Percentiles rank a stretch among this genome's conserved stretches.
Evolutionary conservation across 1,140 invertebrate species (phyloP).

Genomic region (Drosophila parabipectinata): DNA sequence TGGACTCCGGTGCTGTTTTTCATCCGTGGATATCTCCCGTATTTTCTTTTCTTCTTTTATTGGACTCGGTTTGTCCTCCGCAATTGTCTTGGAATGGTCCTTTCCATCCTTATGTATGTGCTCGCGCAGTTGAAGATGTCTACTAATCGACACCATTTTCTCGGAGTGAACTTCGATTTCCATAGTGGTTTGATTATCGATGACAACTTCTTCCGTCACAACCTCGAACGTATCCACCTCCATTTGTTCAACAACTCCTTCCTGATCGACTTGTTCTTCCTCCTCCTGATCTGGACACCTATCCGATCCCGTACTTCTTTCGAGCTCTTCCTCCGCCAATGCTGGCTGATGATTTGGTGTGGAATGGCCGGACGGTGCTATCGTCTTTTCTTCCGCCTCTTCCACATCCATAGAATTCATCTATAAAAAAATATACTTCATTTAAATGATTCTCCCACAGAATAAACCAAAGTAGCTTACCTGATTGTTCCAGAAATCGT

Average conservation of each 20-base stretch:
- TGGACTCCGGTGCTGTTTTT: neutral
- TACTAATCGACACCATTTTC: neutral
- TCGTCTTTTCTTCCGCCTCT: conserved; percentile 11
- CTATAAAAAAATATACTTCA: conserved; percentile 4
- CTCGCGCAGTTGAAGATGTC: neutral
- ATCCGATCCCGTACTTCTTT: conserved; percentile 1
- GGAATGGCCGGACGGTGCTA: conserved; percentile 42
- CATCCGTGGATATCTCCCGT: neutral
- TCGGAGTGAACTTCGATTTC: conserved; percentile 9
- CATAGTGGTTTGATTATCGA: neutral
- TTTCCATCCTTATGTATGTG: neutral
- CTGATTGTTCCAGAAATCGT: conserved; percentile 33
- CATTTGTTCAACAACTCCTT: conserved; percentile 13
- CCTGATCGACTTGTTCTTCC: neutral
- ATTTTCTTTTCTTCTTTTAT: neutral
- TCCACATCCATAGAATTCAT: conserved; percentile 21
- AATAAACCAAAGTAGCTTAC: conserved; percentile 13
- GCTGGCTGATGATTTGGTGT: conserved; percentile 36
- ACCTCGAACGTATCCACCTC: conserved; percentile 2
- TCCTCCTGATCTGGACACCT: neutral
- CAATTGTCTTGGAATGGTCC: neutral
- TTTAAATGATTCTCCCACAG: neutral
- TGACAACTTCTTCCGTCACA: neutral
- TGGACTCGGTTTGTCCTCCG: neutral
- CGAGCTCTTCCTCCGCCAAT: neutral